These are phyloP conservation scores for Heterodera filipjevi DNA, from an alignment of 2,888 invertebrate genomes.

Conservation along the genomic window DNA sequence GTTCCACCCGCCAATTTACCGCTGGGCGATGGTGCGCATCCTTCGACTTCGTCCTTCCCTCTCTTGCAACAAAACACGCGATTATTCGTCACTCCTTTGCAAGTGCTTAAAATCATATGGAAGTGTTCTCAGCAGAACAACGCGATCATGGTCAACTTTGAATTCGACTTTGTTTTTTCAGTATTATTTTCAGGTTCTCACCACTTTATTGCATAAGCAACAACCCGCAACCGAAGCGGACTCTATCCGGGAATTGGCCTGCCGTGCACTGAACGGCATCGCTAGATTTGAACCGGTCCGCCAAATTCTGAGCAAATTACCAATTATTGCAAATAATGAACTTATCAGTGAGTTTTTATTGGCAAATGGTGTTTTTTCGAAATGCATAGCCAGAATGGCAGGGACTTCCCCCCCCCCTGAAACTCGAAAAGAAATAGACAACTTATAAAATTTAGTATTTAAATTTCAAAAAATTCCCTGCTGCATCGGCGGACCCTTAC, in stretches of 20 bases:
- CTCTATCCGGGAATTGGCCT: constrained; percentile 87
- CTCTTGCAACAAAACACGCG: constrained; percentile 3
- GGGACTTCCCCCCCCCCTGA: no score
- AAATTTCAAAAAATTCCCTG: no score
- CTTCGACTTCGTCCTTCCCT: constrained; percentile 1
- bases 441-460: no score
- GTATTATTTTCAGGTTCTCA: constrained; percentile 72
- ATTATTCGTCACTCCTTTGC: constrained; percentile 65
- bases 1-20: neutral
- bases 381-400: no score
- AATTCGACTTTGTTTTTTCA: neutral
- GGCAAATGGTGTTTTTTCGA: no score
- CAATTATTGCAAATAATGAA: constrained; percentile 88
- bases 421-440: no score
- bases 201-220: constrained; percentile 86
- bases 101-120: constrained; percentile 89
- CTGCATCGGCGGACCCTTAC: no score
- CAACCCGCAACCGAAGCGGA: constrained; percentile 96
- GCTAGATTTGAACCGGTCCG: constrained; percentile 87
- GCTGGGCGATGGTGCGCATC: neutral
- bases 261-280: constrained; percentile 84
- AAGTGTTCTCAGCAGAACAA: constrained; percentile 89
- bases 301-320: constrained; percentile 92
- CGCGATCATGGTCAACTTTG: constrained; percentile 79
- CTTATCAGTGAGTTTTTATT: constrained; percentile 73